These are phyloP conservation scores for Hyles vespertilio DNA, from an alignment of 1,140 invertebrate genomes.

Conservation along the genomic window DNA sequence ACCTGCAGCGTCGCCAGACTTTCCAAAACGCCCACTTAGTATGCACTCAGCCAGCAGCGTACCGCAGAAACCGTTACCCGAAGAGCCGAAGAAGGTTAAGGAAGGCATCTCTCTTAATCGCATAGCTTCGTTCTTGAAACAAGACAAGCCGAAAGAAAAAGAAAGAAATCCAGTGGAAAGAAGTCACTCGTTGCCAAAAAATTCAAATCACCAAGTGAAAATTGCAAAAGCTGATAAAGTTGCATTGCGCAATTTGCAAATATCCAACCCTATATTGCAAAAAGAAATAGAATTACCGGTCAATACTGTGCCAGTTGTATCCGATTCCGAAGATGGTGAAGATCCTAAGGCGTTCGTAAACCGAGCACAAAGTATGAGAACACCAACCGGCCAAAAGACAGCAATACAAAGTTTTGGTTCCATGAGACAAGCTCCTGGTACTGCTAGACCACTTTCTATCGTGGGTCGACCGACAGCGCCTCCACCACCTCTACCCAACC, in stretches of 20 bases:
- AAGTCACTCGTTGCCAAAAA: conserved; percentile 77
- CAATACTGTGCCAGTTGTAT: conserved; percentile 76
- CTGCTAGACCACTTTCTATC: conserved; percentile 83
- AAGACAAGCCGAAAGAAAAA: conserved; percentile 76
- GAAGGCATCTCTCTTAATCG: conserved; percentile 81
- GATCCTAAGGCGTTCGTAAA: conserved; percentile 78
- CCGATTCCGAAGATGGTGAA: conserved; percentile 67
- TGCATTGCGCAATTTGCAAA: conserved; percentile 84
- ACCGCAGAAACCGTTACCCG: conserved; percentile 51
- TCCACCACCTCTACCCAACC: conserved; percentile 77
- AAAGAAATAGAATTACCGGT: conserved; percentile 79
- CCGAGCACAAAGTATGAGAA: conserved; percentile 86
- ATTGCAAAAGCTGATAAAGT: conserved; percentile 81
- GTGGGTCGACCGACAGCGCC: conserved; percentile 79
- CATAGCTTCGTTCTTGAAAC: conserved; percentile 86
- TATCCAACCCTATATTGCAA: conserved; percentile 87
- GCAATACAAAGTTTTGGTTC: conserved; percentile 86
- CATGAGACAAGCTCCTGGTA: conserved; percentile 80
- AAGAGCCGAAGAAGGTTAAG: conserved; percentile 75
- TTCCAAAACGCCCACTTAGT: conserved; percentile 70
- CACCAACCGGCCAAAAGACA: conserved; percentile 70
- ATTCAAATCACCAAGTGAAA: conserved; percentile 76
- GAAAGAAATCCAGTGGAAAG: conserved; percentile 76
- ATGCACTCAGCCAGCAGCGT: conserved; percentile 70
- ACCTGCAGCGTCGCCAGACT: conserved; percentile 53